Base-by-base conservation (phyloP, 2,113 vertebrate species). In the Trematomus loennbergii region DNA sequence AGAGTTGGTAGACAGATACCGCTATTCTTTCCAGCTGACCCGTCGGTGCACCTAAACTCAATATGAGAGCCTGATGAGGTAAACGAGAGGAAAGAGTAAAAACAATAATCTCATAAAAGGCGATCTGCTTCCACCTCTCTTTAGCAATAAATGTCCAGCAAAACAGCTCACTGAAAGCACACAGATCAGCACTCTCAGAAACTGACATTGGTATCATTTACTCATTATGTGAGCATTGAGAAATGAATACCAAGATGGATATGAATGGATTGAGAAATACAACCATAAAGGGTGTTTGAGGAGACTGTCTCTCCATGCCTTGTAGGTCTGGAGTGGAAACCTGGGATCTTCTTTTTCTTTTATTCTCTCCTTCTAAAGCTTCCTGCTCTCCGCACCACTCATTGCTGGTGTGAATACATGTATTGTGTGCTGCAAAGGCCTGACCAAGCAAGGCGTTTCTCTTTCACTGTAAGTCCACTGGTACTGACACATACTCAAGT, bases 401-500 rank as follows among this genome's bases (percentile, higher is more conserved):
- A 78, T 89, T 87, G 75, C 86, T 79, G 81, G 78, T 88, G 89
- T 95, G 94, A 95, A 95, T 92, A 84, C 88, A 87, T 84, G 87
- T 84, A 94, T 89, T 94, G 92, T 94, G 78, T 74, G 78, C 90
- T 93, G 92, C 92, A 92, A 93, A 85, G 83, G 62, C 65, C 79
- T 85, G 87, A 92, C 84, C 79, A 78, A 83, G 79, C 85, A 76
- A 67, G 53, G 76, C 64, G 64, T 20, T 71, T 43, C 50, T 54
- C 18, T 68, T 66, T 45, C 13, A 20, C 5, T 17, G 36, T 63
- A 54, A 82, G 33, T 72, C 45, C 62, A 55, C 43, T 61, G 29
- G 66, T 61, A 55, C 72, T 60, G 58, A 70, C 73, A 40, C 50
- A 69, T 15, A 74, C 63, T 67, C 33, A 50, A 29, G 81, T 75